Base-by-base conservation (phyloP, 2,113 vertebrate species). In the Poicephalus gulielmi region DNA sequence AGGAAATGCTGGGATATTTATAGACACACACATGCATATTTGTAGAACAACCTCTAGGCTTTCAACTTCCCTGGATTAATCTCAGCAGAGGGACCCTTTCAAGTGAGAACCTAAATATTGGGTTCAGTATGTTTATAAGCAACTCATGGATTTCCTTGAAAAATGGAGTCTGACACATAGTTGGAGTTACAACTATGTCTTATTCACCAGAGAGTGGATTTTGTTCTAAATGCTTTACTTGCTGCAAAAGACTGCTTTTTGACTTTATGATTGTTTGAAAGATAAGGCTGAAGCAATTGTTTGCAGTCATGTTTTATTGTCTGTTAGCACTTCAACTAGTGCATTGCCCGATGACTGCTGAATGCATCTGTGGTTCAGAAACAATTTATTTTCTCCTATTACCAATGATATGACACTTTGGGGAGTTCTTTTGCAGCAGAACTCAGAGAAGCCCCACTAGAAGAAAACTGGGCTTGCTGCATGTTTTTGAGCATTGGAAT, bases 181-280 rank as follows among this genome's bases (percentile, higher is more conserved):
- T 4, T 71, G 59, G n/a, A 25, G 47, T 94, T 94, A 77, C 9
- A 15, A 16, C 19, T 93, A 79, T 0, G 7, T 83, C 66, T 96
- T 92, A 86, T 81, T 95, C 96, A 75, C 39, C 73, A 46, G 46
- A 74, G 16, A 79, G 20, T 63, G 31, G 60, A 86, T 88, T 92
- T 71, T 59, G 25, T 39, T 95, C 31, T 59, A 94, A 89, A 74
- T 27, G 9, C 1, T 3, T 94, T 78, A 86, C 88, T 43, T 90
- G 25, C 79, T 68, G 13, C 35, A 70, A 78, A 64, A 67, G 86
- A 52, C 24, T 52, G 20, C 15, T 53, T 93, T 97, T 89, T 94
- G 37, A 83, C 25, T 90, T 94, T 66, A 91, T 81, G 82, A 68
- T 84, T 53, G 92, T 95, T 76, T 92, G 80, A 95, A 88, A 92